phyloP scores from a whole-genome alignment of 1,140 invertebrate species.

The Lepidurus packardi region DNA sequence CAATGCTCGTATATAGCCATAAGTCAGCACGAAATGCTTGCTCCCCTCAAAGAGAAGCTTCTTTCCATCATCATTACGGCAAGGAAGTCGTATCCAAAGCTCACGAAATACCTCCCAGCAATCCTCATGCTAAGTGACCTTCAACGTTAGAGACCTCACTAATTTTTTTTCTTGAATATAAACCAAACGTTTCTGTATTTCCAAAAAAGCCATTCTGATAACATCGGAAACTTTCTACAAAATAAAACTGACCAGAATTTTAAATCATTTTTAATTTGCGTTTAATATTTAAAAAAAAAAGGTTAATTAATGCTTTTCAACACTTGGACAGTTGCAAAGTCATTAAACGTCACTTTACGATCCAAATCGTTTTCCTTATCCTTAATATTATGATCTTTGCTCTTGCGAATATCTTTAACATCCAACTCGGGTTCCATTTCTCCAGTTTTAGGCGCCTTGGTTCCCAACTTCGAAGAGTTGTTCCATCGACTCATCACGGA shows the following conservation, averaged over 20 bases:
- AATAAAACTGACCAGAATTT: neutral
- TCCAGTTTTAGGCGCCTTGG: neutral
- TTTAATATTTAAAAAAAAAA: neutral
- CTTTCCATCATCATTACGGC: neutral
- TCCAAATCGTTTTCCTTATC: neutral
- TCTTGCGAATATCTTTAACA: neutral
- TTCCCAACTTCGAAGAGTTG: neutral
- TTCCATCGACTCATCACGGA: neutral
- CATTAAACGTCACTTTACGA: constrained; percentile 34
- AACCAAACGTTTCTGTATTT: neutral
- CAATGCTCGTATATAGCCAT: neutral
- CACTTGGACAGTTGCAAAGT: constrained; percentile 35
- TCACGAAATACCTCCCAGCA: constrained; percentile 6
- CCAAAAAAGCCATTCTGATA: neutral
- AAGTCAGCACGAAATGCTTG: neutral
- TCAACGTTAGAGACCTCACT: neutral
- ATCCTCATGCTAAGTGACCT: neutral
- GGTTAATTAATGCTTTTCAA: neutral
- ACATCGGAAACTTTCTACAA: neutral
- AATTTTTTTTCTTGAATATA: neutral
- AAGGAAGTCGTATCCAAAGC: neutral
- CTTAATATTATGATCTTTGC: neutral
- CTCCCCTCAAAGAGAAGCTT: neutral
- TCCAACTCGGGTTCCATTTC: neutral
- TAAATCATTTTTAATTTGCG: neutral